These are phyloP conservation scores for Limonius californicus DNA, from an alignment of 1,140 invertebrate genomes.

Conservation along the genomic window DNA sequence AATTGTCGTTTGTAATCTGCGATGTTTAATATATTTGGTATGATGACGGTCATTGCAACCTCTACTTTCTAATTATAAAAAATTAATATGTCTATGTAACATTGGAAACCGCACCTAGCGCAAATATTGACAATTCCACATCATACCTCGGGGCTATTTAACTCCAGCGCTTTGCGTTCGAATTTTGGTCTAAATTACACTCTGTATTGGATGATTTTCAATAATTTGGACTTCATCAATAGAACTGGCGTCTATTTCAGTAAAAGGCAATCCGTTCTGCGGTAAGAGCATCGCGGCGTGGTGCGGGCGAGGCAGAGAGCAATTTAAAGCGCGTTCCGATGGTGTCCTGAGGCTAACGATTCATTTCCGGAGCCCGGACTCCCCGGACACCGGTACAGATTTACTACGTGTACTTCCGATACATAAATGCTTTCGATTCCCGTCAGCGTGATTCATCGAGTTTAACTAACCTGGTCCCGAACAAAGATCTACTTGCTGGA, in stretches of 20 bases:
- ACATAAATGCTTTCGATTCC: slow-evolving; percentile 12
- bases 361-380: slow-evolving; percentile 17
- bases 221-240: not conserved
- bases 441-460: slow-evolving; percentile 4
- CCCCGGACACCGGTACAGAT: slow-evolving; percentile 13
- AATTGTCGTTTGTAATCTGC: too few relatives aligned
- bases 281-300: not conserved
- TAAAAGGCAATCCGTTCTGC: slow-evolving; percentile 11
- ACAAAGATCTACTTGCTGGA: not conserved
- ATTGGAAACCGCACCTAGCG: too few relatives aligned
- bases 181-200: too few relatives aligned
- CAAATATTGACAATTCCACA: too few relatives aligned
- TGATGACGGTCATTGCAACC: too few relatives aligned
- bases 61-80: too few relatives aligned
- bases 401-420: slow-evolving; percentile 17
- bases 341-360: slow-evolving; percentile 22
- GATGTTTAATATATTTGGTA: too few relatives aligned
- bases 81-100: too few relatives aligned
- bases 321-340: slow-evolving; percentile 20
- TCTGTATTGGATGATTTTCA: too few relatives aligned
- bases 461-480: not conserved
- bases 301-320: not conserved
- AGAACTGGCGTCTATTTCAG: not conserved
- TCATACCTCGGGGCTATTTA: too few relatives aligned
- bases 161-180: too few relatives aligned